Evolutionary conservation across 2,888 invertebrate genomes (phyloP), one percentile per base, ranked within the genome.

Genomic region (Lycophotia porphyrea): DNA sequence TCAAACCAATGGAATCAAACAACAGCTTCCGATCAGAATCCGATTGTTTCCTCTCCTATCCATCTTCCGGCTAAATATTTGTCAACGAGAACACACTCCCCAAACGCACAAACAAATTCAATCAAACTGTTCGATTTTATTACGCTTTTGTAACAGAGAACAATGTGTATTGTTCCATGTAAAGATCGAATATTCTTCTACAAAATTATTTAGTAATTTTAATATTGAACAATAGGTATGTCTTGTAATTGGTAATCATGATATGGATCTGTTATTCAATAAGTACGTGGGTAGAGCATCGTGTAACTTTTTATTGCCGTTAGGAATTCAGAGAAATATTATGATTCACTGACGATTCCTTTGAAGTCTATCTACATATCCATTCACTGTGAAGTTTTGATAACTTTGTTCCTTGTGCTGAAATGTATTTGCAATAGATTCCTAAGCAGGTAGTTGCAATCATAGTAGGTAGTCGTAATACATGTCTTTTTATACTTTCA

Each of bases 111-210:
- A 80, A 84, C 80, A 67, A 88, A 88, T 87, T 88, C 83, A 87
- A 88, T 88, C 80, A 82, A 78, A 82, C 81, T 79, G 71, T 74
- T 93, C 90, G 90, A 90, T 92, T 93, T 94, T 91, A 93, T 91
- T 88, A 90, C 89, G 91, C 91, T 92, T 87, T 92, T 92, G 90
- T 91, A 92, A 91, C 87, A 72, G 88, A 93, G 93, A 95, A 95
- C 95, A 95, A 95, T 95, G 89, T 86, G 90, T 89, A 95, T 95
- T 94, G 94, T 95, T 94, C 93, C 89, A 65, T 24, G 88, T 82
- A 88, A 85, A 90, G 87, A 89, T 85, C 84, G 84, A 84, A 85
- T 85, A 86, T 68, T 91, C 90, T 91, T 91, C 90, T 86, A 88
- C 86, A 84, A 89, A 87, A 88, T 90, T 89, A 90, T 92, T 91